These are phyloP conservation scores for Conistra vaccinii DNA, from an alignment of 2,888 invertebrate species.

Conservation along the genomic window DNA sequence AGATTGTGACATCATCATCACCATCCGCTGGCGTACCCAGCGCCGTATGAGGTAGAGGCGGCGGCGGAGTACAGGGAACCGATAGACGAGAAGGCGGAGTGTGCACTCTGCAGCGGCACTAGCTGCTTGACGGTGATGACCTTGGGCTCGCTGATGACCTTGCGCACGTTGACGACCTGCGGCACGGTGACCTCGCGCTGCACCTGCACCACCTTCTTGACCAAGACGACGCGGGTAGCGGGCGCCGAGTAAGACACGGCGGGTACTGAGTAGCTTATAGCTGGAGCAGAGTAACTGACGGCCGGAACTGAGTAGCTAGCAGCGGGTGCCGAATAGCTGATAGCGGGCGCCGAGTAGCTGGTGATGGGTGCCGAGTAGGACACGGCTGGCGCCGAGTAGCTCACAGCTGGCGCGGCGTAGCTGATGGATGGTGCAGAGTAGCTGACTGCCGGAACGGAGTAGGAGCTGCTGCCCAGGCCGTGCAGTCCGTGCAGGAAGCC, in stretches of 20 bases:
- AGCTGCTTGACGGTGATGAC: conserved; percentile 52
- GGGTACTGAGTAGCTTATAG: conserved; percentile 32
- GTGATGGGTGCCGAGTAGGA: conserved; percentile 24
- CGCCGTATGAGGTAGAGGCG: conserved; percentile 18
- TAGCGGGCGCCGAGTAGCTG: conserved; percentile 30
- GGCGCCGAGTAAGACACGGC: conserved; percentile 22
- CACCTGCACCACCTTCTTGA: conserved; percentile 59
- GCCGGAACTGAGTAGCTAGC: conserved; percentile 32
- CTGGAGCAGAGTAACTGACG: conserved; percentile 35
- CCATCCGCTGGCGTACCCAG: conserved; percentile 40
- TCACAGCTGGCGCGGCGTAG: conserved; percentile 15
- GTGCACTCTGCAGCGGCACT: conserved; percentile 38
- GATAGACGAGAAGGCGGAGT: not conserved
- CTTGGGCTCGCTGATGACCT: conserved; percentile 56
- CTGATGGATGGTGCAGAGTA: conserved; percentile 29
- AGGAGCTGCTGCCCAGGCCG: conserved; percentile 5
- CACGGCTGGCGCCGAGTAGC: conserved; percentile 36
- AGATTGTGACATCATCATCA: not conserved
- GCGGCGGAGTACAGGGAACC: conserved; percentile 25
- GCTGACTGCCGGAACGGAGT: conserved; percentile 1
- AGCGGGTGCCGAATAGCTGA: not conserved
- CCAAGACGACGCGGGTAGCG: conserved; percentile 32
- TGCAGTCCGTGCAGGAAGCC: conserved; percentile 46
- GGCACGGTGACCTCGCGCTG: conserved; percentile 57
- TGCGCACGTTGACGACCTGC: conserved; percentile 56